Evolutionary conservation across 2,797 vertebrate genomes (phyloP), one percentile per base, ranked within the genome.

Genomic region (Epinephelus malabaricus): DNA sequence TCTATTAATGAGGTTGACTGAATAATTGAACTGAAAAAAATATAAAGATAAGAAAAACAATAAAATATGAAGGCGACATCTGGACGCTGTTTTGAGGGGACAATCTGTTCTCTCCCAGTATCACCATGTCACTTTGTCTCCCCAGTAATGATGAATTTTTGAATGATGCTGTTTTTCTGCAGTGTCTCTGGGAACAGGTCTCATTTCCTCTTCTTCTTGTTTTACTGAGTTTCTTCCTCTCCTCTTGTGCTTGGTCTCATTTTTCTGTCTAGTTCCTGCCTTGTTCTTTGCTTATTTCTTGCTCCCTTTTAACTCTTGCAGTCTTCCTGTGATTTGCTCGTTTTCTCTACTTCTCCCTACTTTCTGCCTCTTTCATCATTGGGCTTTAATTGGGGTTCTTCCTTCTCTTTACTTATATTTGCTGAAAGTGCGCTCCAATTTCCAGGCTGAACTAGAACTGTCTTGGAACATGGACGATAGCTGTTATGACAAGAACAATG

Each of bases 21-120:
- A 91, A 92, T 93, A 85, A 93, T 90, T 92, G 56, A 94, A 86
- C 73, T 75, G 23, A 78, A 78, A 82, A 82, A 76, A 84, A 65
- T 82, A 89, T 81, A 54, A 86, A 89, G 81, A 91, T 87, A 68
- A 81, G 80, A 87, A 69, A 76, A 80, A 76, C 49, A 45, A 83
- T 92, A 6, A 92, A 92, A 91, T 81, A 94, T 94, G 81, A 79
- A 94, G 73, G 80, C 21, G 56, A 82, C 90, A 92, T 91, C 91
- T 91, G 90, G 82, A 79, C 19, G 54, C 19, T 80, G 67, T 82
- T 83, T 86, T 60, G 45, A 61, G 46, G 47, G 70, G 63, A 76
- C 64, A 43, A 54, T 83, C 77, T 74, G 73, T 89, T 80, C 82
- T 83, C 68, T 61, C 30, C 25, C 79, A 70, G 59, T 55, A 59